Base-by-base conservation (phyloP, 2,888 invertebrate species). In the Lagria hirta region DNA sequence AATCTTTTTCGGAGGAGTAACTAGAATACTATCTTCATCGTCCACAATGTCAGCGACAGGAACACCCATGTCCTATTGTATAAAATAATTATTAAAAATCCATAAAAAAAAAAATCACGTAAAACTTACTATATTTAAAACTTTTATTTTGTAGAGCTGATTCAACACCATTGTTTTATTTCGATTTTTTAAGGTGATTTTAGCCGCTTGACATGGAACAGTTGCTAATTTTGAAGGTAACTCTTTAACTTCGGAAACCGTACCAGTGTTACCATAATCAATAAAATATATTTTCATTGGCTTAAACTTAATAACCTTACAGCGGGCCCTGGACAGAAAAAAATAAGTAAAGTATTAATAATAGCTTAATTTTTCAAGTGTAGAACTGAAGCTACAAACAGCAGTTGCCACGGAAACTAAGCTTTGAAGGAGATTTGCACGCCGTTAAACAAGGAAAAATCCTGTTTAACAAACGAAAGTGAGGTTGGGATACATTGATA, bases 241-340 rank as follows among this genome's bases (percentile, higher is more conserved):
- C 13, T 43, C 35, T 32, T 55, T 51, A 5, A 62, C 34, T 7
- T 43, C 24, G 7, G 45, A 40, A 2, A 53, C 52, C 7, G 49
- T 22, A 17, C 37, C 47, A n/a, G 29, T 52, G 44, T 64, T 65
- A 3, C 67, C 67, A 47, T 57, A 65, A 45, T 67, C 67, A 2
- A 67, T 36, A 21, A 60, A 61, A 10, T 52, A 49, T 2, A 65
- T 62, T 28, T 37, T 52, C 4, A 57, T 17, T 1, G 61, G 61
- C 4, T 43, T 44, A n/a, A 41, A 36, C 23, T 42, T 35, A 10
- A 54, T 27, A 14, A 61, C 50, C n/a, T 49, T 23, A 13, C 55
- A 58, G 34, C 66, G 48, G 40, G 48, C 61, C 66, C 66, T 64
- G 43, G 16, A 45, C 44, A 24, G 23, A 36, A 45, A 20, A 35